Evolutionary conservation across 1,140 invertebrate species (phyloP), one percentile per base, ranked within the genome.

Genomic region (Acromyrmex heyeri): DNA sequence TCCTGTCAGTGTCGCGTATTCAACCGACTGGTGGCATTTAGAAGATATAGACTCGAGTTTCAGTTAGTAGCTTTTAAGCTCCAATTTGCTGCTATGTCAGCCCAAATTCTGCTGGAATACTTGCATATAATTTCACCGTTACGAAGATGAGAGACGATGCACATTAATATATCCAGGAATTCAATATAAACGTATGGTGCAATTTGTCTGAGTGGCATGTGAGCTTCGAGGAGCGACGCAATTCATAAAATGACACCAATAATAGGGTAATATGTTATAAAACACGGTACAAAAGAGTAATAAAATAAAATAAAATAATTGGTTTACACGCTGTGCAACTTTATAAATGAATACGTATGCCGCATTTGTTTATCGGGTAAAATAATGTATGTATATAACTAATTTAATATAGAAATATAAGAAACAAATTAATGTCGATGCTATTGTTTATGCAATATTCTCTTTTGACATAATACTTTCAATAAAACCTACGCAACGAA

Each of bases 41-140:
- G 69, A 83, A 50, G 38, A 83, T 78, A 48, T 24, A 21, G 69
- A 50, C 62, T 53, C n/a, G 50, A 85, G n/a, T 69, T 72, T 27
- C 65, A 44, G 55, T 44, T 62, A 59, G 62, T 81, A 76, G 69
- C 48, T 86, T 79, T 77, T 77, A 76, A 73, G 79, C 69, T n/a
- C 12, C 62, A 90, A 90, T 87, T 90, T 55, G 64, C 34, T 55
- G 24, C 24, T 53, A 50, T n/a, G 59, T 75, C 62, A 21, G 48
- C 44, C 62, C 27, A 34, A 57, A 87, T 16, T 16, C 53, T 64
- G 55, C 59, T 50, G 67, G 69, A 50, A 64, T 77, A 27, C 70
- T 16, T 44, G 75, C 62, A 65, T 73, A 77, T 86, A 62, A 72
- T 89, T 76, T 59, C 44, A 21, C 67, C 34, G 21, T 81, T 64